Percentiles rank a stretch among this genome's conserved stretches.
Evolutionary conservation across 37 sponge, comb jelly and placozoan genomes (phyloP).

Genomic region (Aplysina aerophoba): DNA sequence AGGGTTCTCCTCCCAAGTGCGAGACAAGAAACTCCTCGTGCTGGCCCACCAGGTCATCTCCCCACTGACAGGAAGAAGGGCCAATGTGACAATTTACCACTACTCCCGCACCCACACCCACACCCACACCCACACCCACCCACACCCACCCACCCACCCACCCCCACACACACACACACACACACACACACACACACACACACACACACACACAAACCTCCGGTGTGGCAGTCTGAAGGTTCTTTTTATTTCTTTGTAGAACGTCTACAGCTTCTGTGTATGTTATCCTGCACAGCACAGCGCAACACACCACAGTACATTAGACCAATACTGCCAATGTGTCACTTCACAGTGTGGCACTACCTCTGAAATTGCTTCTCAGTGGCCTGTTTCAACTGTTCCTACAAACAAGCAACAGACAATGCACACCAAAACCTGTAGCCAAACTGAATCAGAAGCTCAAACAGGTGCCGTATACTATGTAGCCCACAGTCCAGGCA

Average conservation of each 20-base stretch:
- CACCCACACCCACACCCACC: too few relatives aligned
- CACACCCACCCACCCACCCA: neutral
- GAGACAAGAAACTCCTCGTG: slow-evolving; percentile 74
- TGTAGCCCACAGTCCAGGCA: too few relatives aligned
- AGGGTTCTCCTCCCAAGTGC: slow-evolving; percentile 51
- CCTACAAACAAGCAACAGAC: neutral
- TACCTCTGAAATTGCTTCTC: slow-evolving; percentile 29
- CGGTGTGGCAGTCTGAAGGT: slow-evolving; percentile 25
- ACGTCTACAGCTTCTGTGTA: slow-evolving; percentile 72
- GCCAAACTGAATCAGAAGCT: neutral
- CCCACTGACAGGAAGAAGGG: slow-evolving; percentile 56
- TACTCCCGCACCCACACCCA: too few relatives aligned
- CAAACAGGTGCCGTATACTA: neutral
- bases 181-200: neutral
- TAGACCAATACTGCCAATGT: neutral
- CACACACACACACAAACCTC: slow-evolving; percentile 36
- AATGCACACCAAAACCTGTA: too few relatives aligned
- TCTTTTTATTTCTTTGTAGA: slow-evolving; percentile 17
- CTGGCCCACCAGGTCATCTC: slow-evolving; percentile 69
- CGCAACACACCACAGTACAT: too few relatives aligned
- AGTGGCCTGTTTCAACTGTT: neutral
- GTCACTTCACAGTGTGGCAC: too few relatives aligned
- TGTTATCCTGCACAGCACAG: slow-evolving; percentile 53
- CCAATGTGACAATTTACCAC: too few relatives aligned
- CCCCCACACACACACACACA: too few relatives aligned